Base-by-base conservation (phyloP, 2,113 vertebrate genomes). In the Zapus hudsonius region DNA sequence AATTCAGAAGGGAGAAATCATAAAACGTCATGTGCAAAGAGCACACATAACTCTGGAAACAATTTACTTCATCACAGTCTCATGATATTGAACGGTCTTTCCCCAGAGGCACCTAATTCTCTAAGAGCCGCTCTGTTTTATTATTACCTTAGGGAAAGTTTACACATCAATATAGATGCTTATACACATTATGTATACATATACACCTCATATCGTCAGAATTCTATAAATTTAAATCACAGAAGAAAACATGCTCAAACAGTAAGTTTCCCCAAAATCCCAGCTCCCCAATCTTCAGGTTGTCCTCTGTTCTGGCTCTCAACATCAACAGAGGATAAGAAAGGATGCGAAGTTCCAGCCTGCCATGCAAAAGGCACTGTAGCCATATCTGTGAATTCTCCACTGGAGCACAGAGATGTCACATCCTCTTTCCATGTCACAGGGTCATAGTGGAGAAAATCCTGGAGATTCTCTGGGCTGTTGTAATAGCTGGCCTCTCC, bases 371-470 rank as follows among this genome's bases (percentile, higher is more conserved):
- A 66, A 19, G 33, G 12, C 42, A 79, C 63, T 13, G 13, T 4
- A 31, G 44, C n/a, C 1, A 0, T 27, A 55, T 20, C 70, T 19
- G 0, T 59, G 55, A 92, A 44, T 23, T 59, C 84, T 78, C 7
- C 5, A 13, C 20, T 64, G 52, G 78, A 72, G 59, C n/a, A 64
- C 0, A 19, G 3, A 4, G 25, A 25, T 79, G 94, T 87, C 59
- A 57, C 70, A 92, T 94, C 74, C n/a, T 42, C 36, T 61, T 57
- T 94, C 63, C 72, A 69, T 89, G 70, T 23, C 44, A 25, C 7
- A 92, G 31, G 75, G 82, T 64, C 36, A n/a, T 38, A 95, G 89
- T 38, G 70, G 55, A 40, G 52, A 93, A 96, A 95, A 59, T 38
- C 55, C 84, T 22, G 8, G 89, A 84, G 78, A 90, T 33, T 92